Evolutionary conservation across 2,797 vertebrate species (phyloP).

Genomic region (Fundulus diaphanus): DNA sequence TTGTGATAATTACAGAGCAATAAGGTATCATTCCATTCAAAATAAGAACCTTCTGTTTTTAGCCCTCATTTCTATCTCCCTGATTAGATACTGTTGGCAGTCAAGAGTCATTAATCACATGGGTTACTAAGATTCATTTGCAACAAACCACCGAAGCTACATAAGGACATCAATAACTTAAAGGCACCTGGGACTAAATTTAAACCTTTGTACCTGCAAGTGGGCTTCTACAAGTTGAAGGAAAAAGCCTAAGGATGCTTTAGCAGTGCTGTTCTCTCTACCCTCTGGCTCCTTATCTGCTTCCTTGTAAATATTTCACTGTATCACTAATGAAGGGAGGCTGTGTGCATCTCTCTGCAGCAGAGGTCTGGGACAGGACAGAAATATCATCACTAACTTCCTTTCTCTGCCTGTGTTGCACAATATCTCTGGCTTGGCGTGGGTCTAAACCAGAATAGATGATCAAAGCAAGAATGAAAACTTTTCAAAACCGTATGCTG

Average conservation of each 20-base stretch:
- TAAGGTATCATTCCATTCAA: too few relatives aligned
- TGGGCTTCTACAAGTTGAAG: slow-evolving; percentile 9
- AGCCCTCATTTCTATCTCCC: background rate
- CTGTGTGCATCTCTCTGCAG: slow-evolving; percentile 49
- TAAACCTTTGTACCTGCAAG: slow-evolving; percentile 10
- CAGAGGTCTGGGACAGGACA: slow-evolving; percentile 7
- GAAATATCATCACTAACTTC: background rate
- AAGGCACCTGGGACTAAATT: background rate
- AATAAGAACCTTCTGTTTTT: too few relatives aligned
- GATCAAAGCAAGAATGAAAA: background rate
- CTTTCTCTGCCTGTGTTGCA: background rate
- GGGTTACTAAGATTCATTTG: background rate
- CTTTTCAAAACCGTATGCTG: too few relatives aligned
- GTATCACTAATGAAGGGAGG: slow-evolving; percentile 56
- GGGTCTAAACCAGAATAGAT: background rate
- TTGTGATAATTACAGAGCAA: too few relatives aligned
- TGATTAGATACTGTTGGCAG: background rate
- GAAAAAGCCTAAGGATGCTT: slow-evolving; percentile 20
- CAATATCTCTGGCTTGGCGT: background rate
- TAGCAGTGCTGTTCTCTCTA: slow-evolving; percentile 1
- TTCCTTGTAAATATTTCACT: slow-evolving; percentile 66
- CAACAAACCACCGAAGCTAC: background rate
- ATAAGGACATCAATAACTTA: slow-evolving; percentile 14
- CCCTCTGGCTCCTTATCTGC: slow-evolving; percentile 22
- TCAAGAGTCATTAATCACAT: background rate